Evolutionary conservation across 2,797 vertebrate genomes (phyloP), one percentile per base, ranked within the genome.

Genomic region (Phoeniculus purpureus): DNA sequence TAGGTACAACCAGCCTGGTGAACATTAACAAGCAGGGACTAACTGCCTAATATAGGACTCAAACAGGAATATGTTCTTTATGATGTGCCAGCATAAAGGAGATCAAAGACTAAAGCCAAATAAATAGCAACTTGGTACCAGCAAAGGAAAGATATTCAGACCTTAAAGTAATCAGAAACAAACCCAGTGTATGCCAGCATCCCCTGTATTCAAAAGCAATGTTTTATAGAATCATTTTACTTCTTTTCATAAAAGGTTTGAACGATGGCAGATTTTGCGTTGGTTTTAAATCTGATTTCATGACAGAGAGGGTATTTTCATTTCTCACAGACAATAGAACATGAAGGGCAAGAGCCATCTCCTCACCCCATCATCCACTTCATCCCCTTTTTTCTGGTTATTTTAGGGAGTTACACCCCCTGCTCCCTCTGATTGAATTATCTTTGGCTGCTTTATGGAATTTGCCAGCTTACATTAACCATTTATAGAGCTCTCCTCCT

Each of bases 141-240:
- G 97, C 84, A 97, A 96, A 97, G 96, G 97, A 98, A 98, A 96
- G 96, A 95, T 96, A 96, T 97, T 97, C 97, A 96, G 97, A 94
- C 91, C 93, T 97, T 96, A 94, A 97, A 97, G 94, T 97, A 98
- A 98, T 98, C 97, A 98, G 97, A 98, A 98, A 97, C 97, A 98
- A 98, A 97, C 97, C 87, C 78, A 95, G 88, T 82, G 77, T 96
- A 90, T 92, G 94, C 95, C 95, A 96, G 96, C 95, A 93, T 94
- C 87, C 86, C 95, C 96, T 95, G 90, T 84, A 89, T 95, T 95
- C 92, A 74, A 93, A 94, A 94, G 65, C 89, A 96, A 95, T 82
- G 16, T 43, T 43, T 43, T 43, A 43, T 43, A 43, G 43, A 43
- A 43, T 43, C 43, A 78, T 97, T 97, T 96, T 94, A 87, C 76